Percentiles rank a stretch among this genome's conserved stretches.
phyloP scores from a whole-genome alignment of 2,113 vertebrate species.

The Acinonyx jubatus region DNA sequence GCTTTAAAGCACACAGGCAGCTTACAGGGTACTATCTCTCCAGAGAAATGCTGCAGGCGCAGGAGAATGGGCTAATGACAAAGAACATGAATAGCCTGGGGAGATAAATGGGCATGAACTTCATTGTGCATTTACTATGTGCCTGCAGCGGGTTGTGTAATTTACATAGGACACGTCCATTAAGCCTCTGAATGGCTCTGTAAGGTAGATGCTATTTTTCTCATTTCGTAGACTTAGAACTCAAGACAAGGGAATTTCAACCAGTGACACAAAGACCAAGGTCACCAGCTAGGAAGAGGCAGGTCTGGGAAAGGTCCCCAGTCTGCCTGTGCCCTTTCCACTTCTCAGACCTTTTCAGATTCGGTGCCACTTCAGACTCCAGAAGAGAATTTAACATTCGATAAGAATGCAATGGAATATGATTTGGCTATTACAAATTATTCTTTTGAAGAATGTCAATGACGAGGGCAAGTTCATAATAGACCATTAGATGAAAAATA shows the following conservation, averaged over 20 bases:
- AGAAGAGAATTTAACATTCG: neutral
- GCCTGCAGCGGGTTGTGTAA: accelerated
- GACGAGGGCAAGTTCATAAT: neutral
- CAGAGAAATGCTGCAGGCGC: neutral
- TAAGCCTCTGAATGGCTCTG: neutral
- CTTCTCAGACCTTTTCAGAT: neutral
- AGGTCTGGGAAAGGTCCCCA: neutral
- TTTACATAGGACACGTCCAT: neutral
- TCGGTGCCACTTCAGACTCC: neutral
- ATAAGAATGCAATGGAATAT: neutral
- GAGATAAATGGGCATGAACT: neutral
- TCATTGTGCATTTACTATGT: neutral
- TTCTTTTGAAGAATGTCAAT: neutral
- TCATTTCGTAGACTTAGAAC: neutral
- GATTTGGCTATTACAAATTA: neutral
- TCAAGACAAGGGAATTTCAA: neutral
- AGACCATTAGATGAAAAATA: neutral
- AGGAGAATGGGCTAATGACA: neutral
- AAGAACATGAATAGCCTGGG: neutral
- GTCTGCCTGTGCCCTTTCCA: neutral
- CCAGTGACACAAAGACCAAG: neutral
- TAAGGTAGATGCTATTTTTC: neutral
- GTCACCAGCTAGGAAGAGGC: neutral
- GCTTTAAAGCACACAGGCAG: neutral
- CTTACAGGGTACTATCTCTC: neutral